Conservation (phyloP, 2,113 vertebrate genomes). For the Argyrosomus japonicus region DNA sequence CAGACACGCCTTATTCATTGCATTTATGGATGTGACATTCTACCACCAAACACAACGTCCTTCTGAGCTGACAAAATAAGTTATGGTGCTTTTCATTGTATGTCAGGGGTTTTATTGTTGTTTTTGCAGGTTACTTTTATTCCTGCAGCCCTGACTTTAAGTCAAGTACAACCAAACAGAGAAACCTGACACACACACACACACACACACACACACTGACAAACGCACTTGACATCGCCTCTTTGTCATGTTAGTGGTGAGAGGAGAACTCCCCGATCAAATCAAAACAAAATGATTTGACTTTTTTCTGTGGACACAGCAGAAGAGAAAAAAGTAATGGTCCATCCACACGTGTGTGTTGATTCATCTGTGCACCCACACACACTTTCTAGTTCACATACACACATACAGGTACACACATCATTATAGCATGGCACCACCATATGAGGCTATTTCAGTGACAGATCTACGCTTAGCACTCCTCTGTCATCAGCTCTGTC, state of each 20-base stretch:
- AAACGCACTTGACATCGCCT: conserved; percentile 46
- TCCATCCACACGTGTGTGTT: background rate
- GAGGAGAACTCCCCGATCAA: conserved; percentile 56
- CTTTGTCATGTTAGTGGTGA: conserved; percentile 60
- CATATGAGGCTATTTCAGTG: conserved; percentile 83
- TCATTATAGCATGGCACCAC: conserved; percentile 62
- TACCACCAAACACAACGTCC: background rate
- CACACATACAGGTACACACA: conserved; percentile 46
- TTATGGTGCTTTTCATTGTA: background rate
- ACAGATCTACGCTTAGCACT: conserved; percentile 87
- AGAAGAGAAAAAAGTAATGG: conserved; percentile 51
- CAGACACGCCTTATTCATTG: background rate
- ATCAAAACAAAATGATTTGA: conserved; percentile 55
- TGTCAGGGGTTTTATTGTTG: conserved; percentile 6
- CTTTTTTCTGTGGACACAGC: conserved; percentile 63
- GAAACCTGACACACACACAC: conserved; percentile 17
- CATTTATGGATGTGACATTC: background rate
- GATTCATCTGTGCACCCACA: background rate
- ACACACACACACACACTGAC: conserved; percentile 49
- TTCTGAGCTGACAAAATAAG: background rate
- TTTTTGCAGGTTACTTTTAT: conserved; percentile 10
- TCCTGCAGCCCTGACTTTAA: conserved; percentile 8
- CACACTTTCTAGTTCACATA: conserved; percentile 17
- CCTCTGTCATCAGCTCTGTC: conserved; percentile 91
- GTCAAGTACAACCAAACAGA: conserved; percentile 29